Percentiles rank a stretch among this genome's conserved stretches.
phyloP scores from a whole-genome alignment of 2,113 vertebrate species.

The Chaetura pelagica region DNA sequence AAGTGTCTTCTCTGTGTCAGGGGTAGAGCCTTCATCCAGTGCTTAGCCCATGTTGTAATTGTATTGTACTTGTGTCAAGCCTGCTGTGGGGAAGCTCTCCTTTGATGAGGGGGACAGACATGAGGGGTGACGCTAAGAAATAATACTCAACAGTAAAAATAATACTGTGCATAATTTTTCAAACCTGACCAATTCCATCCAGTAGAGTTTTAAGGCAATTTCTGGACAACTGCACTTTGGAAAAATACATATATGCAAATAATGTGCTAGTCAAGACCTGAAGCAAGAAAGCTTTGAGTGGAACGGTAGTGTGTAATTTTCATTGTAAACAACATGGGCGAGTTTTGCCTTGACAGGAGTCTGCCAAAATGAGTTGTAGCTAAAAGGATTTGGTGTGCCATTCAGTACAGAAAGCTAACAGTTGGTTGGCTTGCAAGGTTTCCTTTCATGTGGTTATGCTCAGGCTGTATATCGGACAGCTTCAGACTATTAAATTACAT shows the following conservation, averaged over 20 bases:
- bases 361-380: conserved; percentile 62
- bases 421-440: conserved; percentile 63
- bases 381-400: conserved; percentile 57
- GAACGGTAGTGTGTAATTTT: conserved; percentile 42
- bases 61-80: neutral
- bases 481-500: conserved; percentile 69
- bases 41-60: neutral
- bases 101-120: neutral
- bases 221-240: conserved; percentile 7
- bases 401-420: conserved; percentile 58
- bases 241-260: conserved; percentile 27
- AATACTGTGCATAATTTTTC: neutral
- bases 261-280: neutral
- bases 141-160: neutral
- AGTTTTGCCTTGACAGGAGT: conserved; percentile 53
- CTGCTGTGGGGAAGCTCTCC: neutral
- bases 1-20: neutral
- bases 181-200: neutral
- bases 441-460: conserved; percentile 61
- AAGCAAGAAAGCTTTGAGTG: conserved; percentile 36
- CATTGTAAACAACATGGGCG: conserved; percentile 57
- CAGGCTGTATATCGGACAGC: conserved; percentile 24
- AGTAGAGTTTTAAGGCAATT: neutral
- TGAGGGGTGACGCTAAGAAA: neutral
- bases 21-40: neutral